Evolutionary conservation across 2,888 invertebrate genomes (phyloP).

Genomic region (Halictus quadricinctus): DNA sequence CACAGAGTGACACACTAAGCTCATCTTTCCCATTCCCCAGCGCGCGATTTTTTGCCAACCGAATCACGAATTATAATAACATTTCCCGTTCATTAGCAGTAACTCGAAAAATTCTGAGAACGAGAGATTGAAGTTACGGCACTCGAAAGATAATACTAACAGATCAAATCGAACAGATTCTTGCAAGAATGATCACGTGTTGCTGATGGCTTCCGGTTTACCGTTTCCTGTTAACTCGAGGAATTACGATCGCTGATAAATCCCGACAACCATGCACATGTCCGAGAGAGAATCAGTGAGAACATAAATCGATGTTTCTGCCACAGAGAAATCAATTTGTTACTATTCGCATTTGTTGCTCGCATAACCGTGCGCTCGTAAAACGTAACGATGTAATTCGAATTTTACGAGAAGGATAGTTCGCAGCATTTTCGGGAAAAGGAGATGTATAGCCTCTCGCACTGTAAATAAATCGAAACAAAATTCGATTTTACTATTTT

Average conservation of each 20-base stretch:
- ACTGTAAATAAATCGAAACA: neutral
- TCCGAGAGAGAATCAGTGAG: neutral
- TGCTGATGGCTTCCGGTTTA: constrained; percentile 20
- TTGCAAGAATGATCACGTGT: neutral
- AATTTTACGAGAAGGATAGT: neutral
- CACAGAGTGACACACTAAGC: neutral
- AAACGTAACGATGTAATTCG: neutral
- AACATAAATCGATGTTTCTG: neutral
- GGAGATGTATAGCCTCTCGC: neutral
- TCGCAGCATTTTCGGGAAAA: neutral
- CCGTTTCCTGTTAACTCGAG: constrained; percentile 13
- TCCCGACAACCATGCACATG: constrained; percentile 9
- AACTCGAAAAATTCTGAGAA: neutral
- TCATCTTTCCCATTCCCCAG: neutral
- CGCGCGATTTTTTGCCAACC: neutral
- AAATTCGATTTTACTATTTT: neutral
- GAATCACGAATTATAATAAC: neutral
- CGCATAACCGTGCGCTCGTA: neutral
- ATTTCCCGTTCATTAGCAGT: neutral
- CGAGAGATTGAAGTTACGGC: neutral
- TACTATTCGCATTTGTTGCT: neutral
- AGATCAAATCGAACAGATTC: neutral
- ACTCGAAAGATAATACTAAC: neutral
- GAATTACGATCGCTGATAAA: constrained; percentile 22
- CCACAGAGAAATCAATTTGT: constrained; percentile 18